These are phyloP conservation scores for Drosophila mayaguana DNA, from an alignment of 2,888 invertebrate species.

Conservation along the genomic window DNA sequence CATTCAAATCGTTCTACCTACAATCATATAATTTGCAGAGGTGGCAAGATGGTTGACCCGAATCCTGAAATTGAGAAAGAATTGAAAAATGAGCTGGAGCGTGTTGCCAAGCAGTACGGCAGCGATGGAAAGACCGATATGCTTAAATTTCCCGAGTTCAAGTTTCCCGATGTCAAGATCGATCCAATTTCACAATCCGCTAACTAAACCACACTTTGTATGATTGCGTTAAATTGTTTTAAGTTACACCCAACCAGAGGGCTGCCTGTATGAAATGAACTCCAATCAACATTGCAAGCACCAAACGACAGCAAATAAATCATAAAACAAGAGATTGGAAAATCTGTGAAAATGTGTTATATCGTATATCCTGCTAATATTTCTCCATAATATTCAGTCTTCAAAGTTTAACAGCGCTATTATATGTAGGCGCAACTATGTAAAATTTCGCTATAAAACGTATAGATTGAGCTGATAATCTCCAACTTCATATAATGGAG, in stretches of 20 bases:
- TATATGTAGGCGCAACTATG: not conserved
- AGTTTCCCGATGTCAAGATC: slow-evolving; percentile 90
- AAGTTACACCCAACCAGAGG: slow-evolving; percentile 44
- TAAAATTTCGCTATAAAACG: no score
- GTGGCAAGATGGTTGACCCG: slow-evolving; percentile 93
- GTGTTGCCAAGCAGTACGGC: slow-evolving; percentile 91
- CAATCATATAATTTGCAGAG: slow-evolving; percentile 86
- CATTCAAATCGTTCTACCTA: not conserved
- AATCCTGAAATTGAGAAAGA: slow-evolving; percentile 91
- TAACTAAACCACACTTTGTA: slow-evolving; percentile 41
- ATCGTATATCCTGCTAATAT: not conserved
- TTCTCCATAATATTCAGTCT: not conserved
- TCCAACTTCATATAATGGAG: not conserved
- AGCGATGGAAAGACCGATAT: slow-evolving; percentile 92
- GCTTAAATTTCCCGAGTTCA: slow-evolving; percentile 94
- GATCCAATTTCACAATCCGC: slow-evolving; percentile 87
- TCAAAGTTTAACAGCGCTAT: not conserved
- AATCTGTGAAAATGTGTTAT: not conserved
- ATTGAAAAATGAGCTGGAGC: slow-evolving; percentile 91
- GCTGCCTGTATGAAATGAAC: slow-evolving; percentile 32
- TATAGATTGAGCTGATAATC: not conserved
- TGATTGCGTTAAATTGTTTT: slow-evolving; percentile 65
- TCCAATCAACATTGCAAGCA: slow-evolving; percentile 21
- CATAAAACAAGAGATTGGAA: slow-evolving; percentile 41
- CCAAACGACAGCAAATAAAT: slow-evolving; percentile 58